Percentiles rank a stretch among this genome's conserved stretches.
phyloP scores from a whole-genome alignment of 2,888 invertebrate genomes.

The Scaptomyza caliginosa region DNA sequence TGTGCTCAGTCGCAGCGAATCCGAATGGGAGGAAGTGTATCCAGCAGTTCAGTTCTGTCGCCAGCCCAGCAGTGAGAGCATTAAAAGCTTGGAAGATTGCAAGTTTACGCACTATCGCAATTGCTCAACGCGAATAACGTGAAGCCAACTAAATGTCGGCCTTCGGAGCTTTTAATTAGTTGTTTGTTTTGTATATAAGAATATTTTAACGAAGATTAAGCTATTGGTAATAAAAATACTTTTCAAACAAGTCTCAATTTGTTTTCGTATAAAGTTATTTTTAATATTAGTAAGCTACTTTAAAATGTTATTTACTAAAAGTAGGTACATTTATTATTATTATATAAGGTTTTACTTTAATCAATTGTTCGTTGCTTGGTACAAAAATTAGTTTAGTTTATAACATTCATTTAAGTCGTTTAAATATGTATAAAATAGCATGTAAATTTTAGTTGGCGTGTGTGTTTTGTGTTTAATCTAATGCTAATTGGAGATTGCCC shows the following conservation, averaged over 20 bases:
- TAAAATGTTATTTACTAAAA: slow-evolving; percentile 54
- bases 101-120: slow-evolving; percentile 80
- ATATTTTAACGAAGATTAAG: slow-evolving; percentile 3
- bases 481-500: slow-evolving; percentile 66
- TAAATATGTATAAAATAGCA: slow-evolving; percentile 68
- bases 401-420: slow-evolving; percentile 34
- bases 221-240: neutral
- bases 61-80: slow-evolving; percentile 54
- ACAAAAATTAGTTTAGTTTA: slow-evolving; percentile 56
- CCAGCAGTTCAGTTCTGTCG: slow-evolving; percentile 68
- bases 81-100: slow-evolving; percentile 47
- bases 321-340: slow-evolving; percentile 51
- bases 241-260: slow-evolving; percentile 17
- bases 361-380: slow-evolving; percentile 61
- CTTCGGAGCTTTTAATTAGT: neutral
- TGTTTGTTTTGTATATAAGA: neutral
- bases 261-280: slow-evolving; percentile 30
- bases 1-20: slow-evolving; percentile 72
- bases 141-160: slow-evolving; percentile 8
- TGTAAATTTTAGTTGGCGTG: slow-evolving; percentile 58
- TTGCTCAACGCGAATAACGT: slow-evolving; percentile 80
- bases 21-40: slow-evolving; percentile 81
- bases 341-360: slow-evolving; percentile 19
- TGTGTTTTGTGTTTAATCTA: slow-evolving; percentile 40
- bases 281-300: slow-evolving; percentile 32